A percentile compares a stretch with the other conserved stretches of the same genome.
These are phyloP conservation scores for Pedetes capensis DNA, from an alignment of 2,113 vertebrate genomes.

Conservation along the genomic window DNA sequence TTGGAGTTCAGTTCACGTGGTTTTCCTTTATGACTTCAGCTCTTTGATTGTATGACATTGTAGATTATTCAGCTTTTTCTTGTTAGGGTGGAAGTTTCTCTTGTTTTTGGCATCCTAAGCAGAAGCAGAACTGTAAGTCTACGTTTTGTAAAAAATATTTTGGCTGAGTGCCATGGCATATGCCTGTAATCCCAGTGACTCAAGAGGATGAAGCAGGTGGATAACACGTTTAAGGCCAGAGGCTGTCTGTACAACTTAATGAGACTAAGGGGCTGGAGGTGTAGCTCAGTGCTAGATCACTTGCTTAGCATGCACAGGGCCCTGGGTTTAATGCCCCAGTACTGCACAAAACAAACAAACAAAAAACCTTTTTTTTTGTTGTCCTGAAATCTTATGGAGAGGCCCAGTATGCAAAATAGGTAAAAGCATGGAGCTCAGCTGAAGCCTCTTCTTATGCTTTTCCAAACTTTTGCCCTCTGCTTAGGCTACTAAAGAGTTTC, in stretches of 20 bases:
- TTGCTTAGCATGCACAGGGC: no score
- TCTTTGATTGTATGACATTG: no score
- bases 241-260: no score
- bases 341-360: no score
- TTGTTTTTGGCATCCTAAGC: not conserved
- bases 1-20: not conserved
- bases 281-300: no score
- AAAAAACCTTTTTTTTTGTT: no score
- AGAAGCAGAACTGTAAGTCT: not conserved
- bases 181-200: no score
- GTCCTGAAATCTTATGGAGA: not conserved
- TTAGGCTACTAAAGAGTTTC: not conserved
- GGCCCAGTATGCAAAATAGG: not conserved
- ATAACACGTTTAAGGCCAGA: no score
- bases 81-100: not conserved
- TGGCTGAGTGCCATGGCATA: no score
- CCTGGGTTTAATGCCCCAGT: no score
- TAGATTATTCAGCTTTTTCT: not conserved
- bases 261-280: no score
- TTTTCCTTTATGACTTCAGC: not conserved
- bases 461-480: not conserved
- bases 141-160: not conserved
- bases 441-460: not conserved
- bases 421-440: not conserved
- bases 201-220: no score